Percentiles rank a stretch among this genome's conserved stretches.
phyloP scores from a whole-genome alignment of 2,888 invertebrate genomes.

The Chalcis sispes region DNA sequence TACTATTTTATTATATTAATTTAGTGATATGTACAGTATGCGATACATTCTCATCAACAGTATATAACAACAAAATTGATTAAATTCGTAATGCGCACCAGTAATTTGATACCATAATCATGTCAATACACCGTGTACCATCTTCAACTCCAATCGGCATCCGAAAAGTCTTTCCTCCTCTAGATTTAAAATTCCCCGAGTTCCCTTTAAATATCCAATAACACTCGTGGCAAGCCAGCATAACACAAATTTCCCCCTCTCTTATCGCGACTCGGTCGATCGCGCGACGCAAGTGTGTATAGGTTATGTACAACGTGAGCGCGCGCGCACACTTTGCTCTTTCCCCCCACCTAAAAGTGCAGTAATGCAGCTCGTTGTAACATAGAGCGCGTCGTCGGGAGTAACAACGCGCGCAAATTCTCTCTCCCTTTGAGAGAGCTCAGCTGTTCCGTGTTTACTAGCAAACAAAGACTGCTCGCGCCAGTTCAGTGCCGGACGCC shows the following conservation, averaged over 20 bases:
- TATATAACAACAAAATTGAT: no score
- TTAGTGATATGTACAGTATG: no score
- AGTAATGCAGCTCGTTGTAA: neutral
- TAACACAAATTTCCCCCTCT: neutral
- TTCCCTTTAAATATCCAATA: no score
- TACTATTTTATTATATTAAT: no score
- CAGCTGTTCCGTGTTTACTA: slow-evolving; percentile 58
- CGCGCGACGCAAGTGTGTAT: neutral
- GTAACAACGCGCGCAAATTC: slow-evolving; percentile 28
- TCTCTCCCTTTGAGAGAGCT: no score
- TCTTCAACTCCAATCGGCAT: no score
- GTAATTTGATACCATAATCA: no score
- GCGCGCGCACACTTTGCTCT: neutral
- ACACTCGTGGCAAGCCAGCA: neutral
- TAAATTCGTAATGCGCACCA: no score
- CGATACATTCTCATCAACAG: no score
- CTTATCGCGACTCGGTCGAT: neutral
- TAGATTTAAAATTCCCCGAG: no score
- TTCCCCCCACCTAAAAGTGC: neutral
- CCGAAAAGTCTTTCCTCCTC: no score
- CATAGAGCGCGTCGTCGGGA: neutral
- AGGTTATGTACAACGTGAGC: neutral
- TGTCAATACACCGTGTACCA: no score
- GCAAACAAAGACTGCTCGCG: slow-evolving; percentile 50
- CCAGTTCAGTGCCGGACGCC: slow-evolving; percentile 53